These are phyloP conservation scores for Mesoclemmys tuberculata DNA, from an alignment of 2,113 vertebrate genomes.

Conservation along the genomic window DNA sequence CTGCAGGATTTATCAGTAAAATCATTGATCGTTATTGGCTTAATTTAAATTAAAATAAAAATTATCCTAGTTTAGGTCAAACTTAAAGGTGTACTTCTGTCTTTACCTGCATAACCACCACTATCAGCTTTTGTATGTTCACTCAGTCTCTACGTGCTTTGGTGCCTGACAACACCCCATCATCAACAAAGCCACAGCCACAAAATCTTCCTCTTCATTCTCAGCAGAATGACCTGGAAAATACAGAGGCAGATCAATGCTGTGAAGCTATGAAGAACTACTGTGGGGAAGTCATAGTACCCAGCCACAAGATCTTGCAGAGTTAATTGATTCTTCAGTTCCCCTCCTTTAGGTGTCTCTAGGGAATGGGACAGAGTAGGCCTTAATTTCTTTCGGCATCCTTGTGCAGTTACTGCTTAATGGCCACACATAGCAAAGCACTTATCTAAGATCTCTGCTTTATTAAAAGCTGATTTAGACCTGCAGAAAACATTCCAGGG, in stretches of 20 bases:
- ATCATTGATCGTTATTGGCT: background rate
- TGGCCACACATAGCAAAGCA: background rate
- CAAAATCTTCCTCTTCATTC: background rate
- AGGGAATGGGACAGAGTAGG: background rate
- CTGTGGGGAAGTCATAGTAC: background rate
- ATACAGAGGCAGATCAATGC: background rate
- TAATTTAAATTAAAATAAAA: background rate
- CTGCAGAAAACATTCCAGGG: background rate
- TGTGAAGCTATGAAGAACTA: background rate
- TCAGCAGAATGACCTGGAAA: background rate
- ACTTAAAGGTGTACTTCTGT: background rate
- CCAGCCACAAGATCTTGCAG: fast-evolving
- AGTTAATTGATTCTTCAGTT: background rate
- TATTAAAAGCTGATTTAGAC: background rate
- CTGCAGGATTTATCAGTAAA: background rate
- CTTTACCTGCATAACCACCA: fast-evolving
- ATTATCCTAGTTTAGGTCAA: background rate
- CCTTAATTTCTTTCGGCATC: background rate
- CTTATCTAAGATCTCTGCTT: background rate
- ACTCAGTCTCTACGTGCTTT: fast-evolving
- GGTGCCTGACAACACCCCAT: background rate
- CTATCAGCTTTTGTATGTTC: background rate
- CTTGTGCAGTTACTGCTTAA: background rate
- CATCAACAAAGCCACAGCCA: background rate
- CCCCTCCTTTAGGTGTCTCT: background rate